Evolutionary conservation across 1,140 invertebrate genomes (phyloP).

Genomic region (Oedothorax gibbosus): DNA sequence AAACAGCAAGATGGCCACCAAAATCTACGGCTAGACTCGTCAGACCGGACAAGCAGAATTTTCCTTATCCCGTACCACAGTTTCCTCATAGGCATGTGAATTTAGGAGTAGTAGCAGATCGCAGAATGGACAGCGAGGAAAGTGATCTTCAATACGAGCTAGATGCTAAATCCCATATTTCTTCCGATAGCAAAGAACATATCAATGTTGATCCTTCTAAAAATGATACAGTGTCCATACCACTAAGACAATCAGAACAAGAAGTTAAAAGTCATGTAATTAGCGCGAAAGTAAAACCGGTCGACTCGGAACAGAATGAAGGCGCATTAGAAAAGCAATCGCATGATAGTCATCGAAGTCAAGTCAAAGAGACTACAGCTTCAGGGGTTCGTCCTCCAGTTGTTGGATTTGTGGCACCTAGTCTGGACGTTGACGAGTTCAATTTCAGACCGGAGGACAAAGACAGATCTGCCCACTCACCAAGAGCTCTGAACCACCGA

Average conservation of each 20-base stretch:
- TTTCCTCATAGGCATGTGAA: slow-evolving; percentile 44
- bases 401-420: slow-evolving; percentile 19
- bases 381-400: slow-evolving; percentile 17
- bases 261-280: not conserved
- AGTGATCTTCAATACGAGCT: slow-evolving; percentile 2
- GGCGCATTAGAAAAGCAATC: not conserved
- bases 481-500: slow-evolving; percentile 66
- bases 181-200: too few relatives aligned
- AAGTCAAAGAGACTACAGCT: not conserved
- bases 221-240: too few relatives aligned
- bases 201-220: not conserved
- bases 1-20: slow-evolving; percentile 40
- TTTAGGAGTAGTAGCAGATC: slow-evolving; percentile 47
- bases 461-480: slow-evolving; percentile 63
- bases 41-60: not conserved
- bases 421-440: slow-evolving; percentile 68
- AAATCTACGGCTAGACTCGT: slow-evolving; percentile 24
- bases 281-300: not conserved
- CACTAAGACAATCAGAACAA: not conserved
- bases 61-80: slow-evolving; percentile 54
- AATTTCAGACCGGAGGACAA: slow-evolving; percentile 64
- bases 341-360: not conserved
- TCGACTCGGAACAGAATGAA: not conserved
- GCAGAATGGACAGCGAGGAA: slow-evolving; percentile 36
- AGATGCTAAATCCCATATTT: slow-evolving; percentile 1